Evolutionary conservation across 2,888 invertebrate species (phyloP).

Genomic region (Oxycera nigricornis): DNA sequence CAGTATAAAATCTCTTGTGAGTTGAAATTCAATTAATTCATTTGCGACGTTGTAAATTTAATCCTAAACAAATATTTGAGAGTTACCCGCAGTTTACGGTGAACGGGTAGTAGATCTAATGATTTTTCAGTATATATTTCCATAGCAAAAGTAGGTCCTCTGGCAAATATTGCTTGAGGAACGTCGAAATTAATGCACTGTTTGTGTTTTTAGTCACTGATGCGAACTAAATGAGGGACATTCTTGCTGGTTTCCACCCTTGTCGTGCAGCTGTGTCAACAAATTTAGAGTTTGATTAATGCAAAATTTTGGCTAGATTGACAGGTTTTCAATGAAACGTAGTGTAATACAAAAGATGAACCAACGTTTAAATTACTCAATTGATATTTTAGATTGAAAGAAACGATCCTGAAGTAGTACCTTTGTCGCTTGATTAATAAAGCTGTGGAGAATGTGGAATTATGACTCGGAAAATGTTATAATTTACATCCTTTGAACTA

Average conservation of each 20-base stretch:
- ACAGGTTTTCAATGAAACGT: no score
- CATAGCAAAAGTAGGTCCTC: background rate
- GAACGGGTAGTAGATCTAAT: background rate
- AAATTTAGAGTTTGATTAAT: slow-evolving; percentile 30
- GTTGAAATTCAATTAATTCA: slow-evolving; percentile 18
- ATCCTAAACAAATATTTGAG: slow-evolving; percentile 42
- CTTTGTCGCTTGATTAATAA: no score
- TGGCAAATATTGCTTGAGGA: background rate
- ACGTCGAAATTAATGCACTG: background rate
- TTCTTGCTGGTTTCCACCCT: background rate
- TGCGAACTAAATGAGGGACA: background rate
- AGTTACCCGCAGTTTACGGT: slow-evolving; percentile 17
- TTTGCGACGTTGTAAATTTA: slow-evolving; percentile 38
- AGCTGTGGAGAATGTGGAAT: no score
- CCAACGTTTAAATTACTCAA: no score
- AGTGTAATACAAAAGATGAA: no score
- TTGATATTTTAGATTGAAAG: no score
- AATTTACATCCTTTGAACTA: no score
- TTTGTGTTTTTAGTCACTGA: background rate
- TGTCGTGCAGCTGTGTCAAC: slow-evolving; percentile 29
- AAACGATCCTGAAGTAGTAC: no score
- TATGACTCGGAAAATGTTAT: no score
- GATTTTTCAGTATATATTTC: background rate
- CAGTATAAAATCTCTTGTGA: background rate
- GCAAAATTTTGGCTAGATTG: slow-evolving; percentile 28